Conservation (phyloP, 2,797 vertebrate genomes). For the Megalops cyprinoides region DNA sequence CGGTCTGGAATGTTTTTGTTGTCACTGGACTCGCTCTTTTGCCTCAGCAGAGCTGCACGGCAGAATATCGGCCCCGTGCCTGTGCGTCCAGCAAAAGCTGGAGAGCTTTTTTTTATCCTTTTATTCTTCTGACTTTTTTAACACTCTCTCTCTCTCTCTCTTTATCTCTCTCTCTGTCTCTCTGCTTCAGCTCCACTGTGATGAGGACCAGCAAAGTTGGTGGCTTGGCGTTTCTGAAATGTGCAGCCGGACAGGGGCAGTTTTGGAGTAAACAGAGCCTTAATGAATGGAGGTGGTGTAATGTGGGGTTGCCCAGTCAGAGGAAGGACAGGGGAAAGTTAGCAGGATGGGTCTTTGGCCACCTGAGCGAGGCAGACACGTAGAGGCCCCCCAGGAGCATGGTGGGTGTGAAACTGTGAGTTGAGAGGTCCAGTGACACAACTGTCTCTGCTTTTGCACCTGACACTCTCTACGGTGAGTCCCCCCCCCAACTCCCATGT, state of each 20-base stretch:
- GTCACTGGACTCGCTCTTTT: background rate
- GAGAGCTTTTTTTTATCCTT: background rate
- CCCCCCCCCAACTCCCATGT: background rate
- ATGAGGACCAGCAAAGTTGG: background rate
- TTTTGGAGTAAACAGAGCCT: background rate
- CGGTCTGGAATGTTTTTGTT: background rate
- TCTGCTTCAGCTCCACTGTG: background rate
- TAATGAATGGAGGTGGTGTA: background rate
- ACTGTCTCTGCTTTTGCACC: constrained; percentile 18
- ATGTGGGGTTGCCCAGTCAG: background rate
- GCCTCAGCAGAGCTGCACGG: constrained; percentile 11
- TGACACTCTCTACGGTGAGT: constrained; percentile 24
- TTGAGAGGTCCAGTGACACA: constrained; percentile 21
- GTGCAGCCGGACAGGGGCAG: background rate
- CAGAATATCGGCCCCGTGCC: background rate
- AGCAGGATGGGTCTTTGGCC: constrained; percentile 12
- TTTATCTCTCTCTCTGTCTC: background rate
- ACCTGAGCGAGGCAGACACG: background rate
- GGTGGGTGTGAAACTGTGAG: constrained; percentile 17
- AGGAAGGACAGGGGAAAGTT: background rate
- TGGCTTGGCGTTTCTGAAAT: background rate
- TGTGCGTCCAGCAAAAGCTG: background rate
- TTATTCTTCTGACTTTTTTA: background rate
- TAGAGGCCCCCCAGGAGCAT: constrained; percentile 5
- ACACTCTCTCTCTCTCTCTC: background rate